Base-by-base conservation (phyloP, 1,140 invertebrate genomes). In the Euwallacea similis region DNA sequence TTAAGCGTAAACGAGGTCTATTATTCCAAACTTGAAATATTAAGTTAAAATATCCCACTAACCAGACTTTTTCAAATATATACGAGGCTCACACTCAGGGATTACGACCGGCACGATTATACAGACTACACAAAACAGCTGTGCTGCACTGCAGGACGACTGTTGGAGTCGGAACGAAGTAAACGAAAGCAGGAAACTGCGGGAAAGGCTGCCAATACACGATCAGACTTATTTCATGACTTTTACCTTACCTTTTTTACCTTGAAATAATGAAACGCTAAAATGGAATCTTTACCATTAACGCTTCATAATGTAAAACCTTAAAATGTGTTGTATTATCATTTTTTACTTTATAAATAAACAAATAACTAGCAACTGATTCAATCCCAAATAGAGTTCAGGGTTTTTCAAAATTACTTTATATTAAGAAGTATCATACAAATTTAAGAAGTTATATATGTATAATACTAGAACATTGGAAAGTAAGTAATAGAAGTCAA, bases 101-200 rank as follows among this genome's bases (percentile, higher is more conserved):
- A 60, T 4, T 60, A 60, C 10, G 8, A 11, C 21, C 11, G 42
- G 8, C 58, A 62, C 46, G 46, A 11, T 50, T 50, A 33, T 33
- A 2, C 21, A 33, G 21, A 33, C 1, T 21, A 42, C 33, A 60
- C 21, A 33, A 50, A 50, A 64, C 62, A 64, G 62, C 62, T 64
- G 62, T 54, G 53, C 15, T 55, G 64, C 64, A 66, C 64, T 66
- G 64, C 64, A 66, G 64, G 63, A 65, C 46, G 11, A n/a, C n/a
- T 33, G 21, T 33, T 33, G 21, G 1, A 33, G 21, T 33, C 21
- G 55, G 55, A 16, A 56, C 50, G 10, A 7, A 13, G 47, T 53
- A 7, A 56, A 43, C 53, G 13, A 44, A 16, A 46, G 64, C 64
- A 58, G 64, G 64, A 66, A 61, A 43, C 13, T 56, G 42, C 21